Base-by-base conservation (phyloP, 1,140 invertebrate genomes). In the Hesperophylax magnus region DNA sequence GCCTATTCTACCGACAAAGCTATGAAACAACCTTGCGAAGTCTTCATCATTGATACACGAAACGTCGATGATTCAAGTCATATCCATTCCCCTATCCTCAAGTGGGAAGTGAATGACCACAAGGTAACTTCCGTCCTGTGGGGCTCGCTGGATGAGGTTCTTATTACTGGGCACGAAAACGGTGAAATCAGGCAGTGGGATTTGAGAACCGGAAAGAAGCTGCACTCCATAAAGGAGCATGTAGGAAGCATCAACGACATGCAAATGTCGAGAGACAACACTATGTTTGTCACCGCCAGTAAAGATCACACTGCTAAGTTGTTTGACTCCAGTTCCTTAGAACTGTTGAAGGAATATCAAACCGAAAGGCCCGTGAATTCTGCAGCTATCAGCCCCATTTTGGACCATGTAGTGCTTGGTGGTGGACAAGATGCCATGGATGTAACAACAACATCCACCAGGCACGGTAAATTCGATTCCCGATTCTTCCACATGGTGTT, bases 371-470 rank as follows among this genome's bases (percentile, higher is more conserved):
- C 97, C 8, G 96, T 99, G 0, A 99, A 99, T 87, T 99, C 98
- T 22, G 98, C 98, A 11, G 95, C 97, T 8, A 95, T 99, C 80
- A 98, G 97, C 80, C 98, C 98, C 0, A 96, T 97, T 82, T 89
- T 94, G 79, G 97, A 99, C 88, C 98, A 99, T 92, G 97, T 99
- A 3, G 96, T 98, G 17, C 89, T 99, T 69, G 98, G 98, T 79
- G 98, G 98, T 89, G 98, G 98, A 87, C 98, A 99, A 91, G 98
- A 99, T 90, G 98, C 98, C 79, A 99, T 98, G 96, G 97, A 98
- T 86, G 99, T 99, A 72, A 99, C 99, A 52, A 99, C 97, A 7
- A 99, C 98, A 0, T 98, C 97, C 0, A 94, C 98, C 0, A 93
- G 96, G 84, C 93, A 97, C 78, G 99, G 98, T 27, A 99, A 99